A percentile compares a stretch with the other conserved stretches of the same genome.
These are phyloP conservation scores for Syrrhaptes paradoxus DNA, from an alignment of 2,113 vertebrate genomes.

Conservation along the genomic window DNA sequence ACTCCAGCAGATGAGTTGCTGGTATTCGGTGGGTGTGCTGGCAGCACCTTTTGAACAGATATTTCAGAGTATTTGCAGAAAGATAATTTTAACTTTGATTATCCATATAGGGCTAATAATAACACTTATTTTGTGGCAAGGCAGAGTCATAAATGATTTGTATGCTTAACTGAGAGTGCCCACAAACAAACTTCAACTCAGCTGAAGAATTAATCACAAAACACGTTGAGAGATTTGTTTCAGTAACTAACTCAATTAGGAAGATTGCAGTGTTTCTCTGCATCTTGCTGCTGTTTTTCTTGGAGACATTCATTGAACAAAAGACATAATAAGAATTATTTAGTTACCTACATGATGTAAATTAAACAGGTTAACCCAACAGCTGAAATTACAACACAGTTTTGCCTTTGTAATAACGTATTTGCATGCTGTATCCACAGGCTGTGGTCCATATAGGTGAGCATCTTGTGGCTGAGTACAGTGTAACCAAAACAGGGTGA, in stretches of 20 bases:
- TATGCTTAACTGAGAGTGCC: neutral
- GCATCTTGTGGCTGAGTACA: neutral
- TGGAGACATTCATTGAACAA: neutral
- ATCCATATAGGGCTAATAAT: neutral
- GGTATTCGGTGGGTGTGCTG: neutral
- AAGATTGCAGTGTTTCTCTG: neutral
- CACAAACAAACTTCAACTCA: neutral
- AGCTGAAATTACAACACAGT: neutral
- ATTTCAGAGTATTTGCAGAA: constrained; percentile 4
- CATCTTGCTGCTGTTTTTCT: neutral
- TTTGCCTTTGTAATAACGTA: neutral
- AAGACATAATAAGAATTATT: neutral
- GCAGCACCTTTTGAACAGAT: constrained; percentile 2
- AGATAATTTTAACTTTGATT: constrained; percentile 2
- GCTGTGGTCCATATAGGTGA: neutral
- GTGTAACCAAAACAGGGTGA: neutral
- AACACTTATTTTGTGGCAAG: neutral
- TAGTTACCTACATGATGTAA: neutral
- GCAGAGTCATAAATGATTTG: neutral
- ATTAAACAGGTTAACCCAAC: neutral
- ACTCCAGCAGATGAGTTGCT: neutral
- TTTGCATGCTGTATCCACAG: neutral
- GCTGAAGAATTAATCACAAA: neutral
- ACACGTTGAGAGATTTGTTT: neutral
- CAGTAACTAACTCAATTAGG: neutral